Evolutionary conservation across 1,140 invertebrate genomes (phyloP), one percentile per base, ranked within the genome.

Genomic region (Macrocentrus cingulum): DNA sequence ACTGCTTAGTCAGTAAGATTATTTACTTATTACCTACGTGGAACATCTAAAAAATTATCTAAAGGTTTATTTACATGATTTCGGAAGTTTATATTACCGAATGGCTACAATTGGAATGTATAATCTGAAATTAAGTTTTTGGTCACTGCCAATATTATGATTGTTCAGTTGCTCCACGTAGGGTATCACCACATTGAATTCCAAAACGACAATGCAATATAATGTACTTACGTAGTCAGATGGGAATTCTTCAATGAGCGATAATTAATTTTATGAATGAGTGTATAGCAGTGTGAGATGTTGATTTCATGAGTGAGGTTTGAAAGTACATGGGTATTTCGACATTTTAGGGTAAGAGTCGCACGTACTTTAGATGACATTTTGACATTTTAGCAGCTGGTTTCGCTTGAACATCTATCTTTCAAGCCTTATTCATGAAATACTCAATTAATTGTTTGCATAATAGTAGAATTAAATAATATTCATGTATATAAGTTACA

Each of bases 141-240:
- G 25, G 4, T 59, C 70, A 77, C 75, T 79, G 75, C 75, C 75
- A 77, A 60, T 44, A 37, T 42, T 11, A n/a, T n/a, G n/a, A n/a
- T 20, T 42, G 61, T 70, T 70, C 67, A 70, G 63, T 69, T 68
- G 63, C 66, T 72, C 66, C 63, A 64, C 67, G 64, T 67, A 49
- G 56, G 20, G 16, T 37, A n/a, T 34, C 8, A 39, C 39, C 55
- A 65, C 69, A 70, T 64, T 71, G 65, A 68, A 76, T 78, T 78
- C 71, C 72, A 76, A 78, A 79, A 73, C 68, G 56, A 72, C 70
- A 74, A 75, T 77, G 75, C 75, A 77, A 77, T 77, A 78, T 67
- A 60, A 76, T 77, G 77, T 78, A 79, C 72, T 79, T 78, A 78
- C 71, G 76, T 69, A 68, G 65, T 68, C 63, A 67, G 62, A 66